Evolutionary conservation across 2,797 vertebrate species (phyloP).

Genomic region (Iguana delicatissima): DNA sequence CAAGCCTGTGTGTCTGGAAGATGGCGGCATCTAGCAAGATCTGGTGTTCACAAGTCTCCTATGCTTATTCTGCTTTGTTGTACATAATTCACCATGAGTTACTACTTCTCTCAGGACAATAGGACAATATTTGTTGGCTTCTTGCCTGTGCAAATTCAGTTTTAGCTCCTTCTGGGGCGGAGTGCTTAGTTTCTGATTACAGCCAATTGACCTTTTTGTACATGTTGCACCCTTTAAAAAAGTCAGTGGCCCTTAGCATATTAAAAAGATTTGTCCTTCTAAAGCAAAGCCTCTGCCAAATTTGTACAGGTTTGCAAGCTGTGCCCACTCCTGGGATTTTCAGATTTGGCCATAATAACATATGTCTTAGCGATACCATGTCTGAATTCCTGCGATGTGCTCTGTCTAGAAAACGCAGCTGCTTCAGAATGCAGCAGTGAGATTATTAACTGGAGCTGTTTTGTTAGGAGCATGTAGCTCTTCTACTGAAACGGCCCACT

Average conservation of each 20-base stretch:
- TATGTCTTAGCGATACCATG: background rate
- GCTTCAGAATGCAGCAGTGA: background rate
- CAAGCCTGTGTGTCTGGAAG: too few relatives aligned
- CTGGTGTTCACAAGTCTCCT: background rate
- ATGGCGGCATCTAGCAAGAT: background rate
- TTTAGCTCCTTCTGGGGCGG: background rate
- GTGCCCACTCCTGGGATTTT: background rate
- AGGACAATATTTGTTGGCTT: background rate
- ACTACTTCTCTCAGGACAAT: background rate
- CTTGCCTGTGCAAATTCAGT: background rate
- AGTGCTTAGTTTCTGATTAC: background rate
- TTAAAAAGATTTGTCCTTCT: background rate
- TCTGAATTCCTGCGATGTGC: background rate
- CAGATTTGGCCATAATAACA: background rate
- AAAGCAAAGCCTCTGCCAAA: background rate
- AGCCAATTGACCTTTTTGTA: background rate
- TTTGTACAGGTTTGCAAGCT: background rate
- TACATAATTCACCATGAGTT: background rate
- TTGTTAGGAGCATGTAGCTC: background rate
- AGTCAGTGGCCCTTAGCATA: background rate
- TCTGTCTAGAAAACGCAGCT: background rate
- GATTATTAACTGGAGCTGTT: background rate
- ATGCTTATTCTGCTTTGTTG: background rate
- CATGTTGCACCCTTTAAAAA: background rate
- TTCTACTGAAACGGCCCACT: too few relatives aligned